Base-by-base conservation (phyloP, 1,140 invertebrate genomes). In the Zaprionus kolodkinae region DNA sequence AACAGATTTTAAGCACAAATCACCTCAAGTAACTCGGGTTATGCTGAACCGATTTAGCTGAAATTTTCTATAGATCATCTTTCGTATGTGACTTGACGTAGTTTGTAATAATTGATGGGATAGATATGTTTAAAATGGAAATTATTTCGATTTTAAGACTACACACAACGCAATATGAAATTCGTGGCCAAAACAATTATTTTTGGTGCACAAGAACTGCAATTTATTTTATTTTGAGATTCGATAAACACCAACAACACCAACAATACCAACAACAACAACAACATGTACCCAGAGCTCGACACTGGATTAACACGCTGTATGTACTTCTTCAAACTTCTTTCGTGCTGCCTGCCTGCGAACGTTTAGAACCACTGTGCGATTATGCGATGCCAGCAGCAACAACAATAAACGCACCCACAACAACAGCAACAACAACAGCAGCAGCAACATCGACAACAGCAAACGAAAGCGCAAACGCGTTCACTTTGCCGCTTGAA, bases 321-420 rank as follows among this genome's bases (percentile, higher is more conserved):
- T 88, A 88, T 91, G 81, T 88, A 88, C 84, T 91, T 91, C 76
- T 91, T 72, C 85, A 88, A 91, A 87, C 79, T 75, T 85, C 81
- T 85, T 90, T 91, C 78, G 85, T 78, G 88, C 88, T 91, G 88
- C 88, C 70, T 57, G 68, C 56, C 62, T 72, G 76, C 63, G 36
- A 56, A 76, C 81, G 6, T 80, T 55, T 73, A 87, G 79, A 86
- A 68, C 61, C 73, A 77, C 67, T 79, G 75, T 73, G 73, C 81
- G 72, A 80, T 60, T 67, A 38, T 67, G 59, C 33, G 80, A 87
- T 74, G 70, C 73, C 80, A 61, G 30, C 69, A 60, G 50, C 45
- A 60, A 11, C 30, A 27, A 4, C 25, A 17, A 35, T 36, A 65
- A 73, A 63, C 66, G 79, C 27, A 59, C 55, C 77, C 50, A 60